phyloP scores from a whole-genome alignment of 2,113 vertebrate species.

The Apteryx owenii region DNA sequence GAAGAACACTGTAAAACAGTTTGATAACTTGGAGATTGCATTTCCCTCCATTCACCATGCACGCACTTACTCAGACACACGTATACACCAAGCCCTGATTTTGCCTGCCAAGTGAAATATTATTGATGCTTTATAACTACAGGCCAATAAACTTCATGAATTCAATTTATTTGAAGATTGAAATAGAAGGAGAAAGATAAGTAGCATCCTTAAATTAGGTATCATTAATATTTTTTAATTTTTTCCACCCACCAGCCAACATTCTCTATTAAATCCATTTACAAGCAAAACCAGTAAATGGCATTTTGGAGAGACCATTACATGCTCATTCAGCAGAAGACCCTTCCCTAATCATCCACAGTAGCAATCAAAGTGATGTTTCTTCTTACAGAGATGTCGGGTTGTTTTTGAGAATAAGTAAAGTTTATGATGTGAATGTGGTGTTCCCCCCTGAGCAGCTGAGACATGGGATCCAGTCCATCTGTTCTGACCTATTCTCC shows the following conservation, averaged over 20 bases:
- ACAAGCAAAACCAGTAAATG: neutral
- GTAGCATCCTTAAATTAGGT: slow-evolving; percentile 44
- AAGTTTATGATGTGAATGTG: neutral
- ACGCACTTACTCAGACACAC: neutral
- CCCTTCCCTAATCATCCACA: neutral
- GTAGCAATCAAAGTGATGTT: neutral
- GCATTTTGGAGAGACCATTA: neutral
- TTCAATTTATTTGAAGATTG: slow-evolving; percentile 49
- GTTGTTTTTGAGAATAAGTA: neutral
- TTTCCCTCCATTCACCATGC: slow-evolving; percentile 12
- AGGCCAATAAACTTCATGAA: slow-evolving; percentile 63
- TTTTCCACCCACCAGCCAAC: neutral
- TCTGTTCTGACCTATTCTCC: neutral
- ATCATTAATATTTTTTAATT: slow-evolving; percentile 6
- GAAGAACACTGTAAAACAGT: slow-evolving; percentile 61
- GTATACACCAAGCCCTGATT: neutral
- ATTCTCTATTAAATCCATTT: neutral
- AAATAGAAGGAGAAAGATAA: slow-evolving; percentile 48
- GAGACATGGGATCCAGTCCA: neutral
- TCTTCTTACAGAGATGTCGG: neutral
- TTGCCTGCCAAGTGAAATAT: slow-evolving; percentile 46
- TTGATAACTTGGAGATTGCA: slow-evolving; percentile 59
- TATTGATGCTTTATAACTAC: slow-evolving; percentile 65
- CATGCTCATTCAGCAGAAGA: neutral
- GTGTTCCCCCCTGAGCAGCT: rapidly evolving